These are phyloP conservation scores for Platyura marginata DNA, from an alignment of 1,140 invertebrate genomes.

Conservation along the genomic window DNA sequence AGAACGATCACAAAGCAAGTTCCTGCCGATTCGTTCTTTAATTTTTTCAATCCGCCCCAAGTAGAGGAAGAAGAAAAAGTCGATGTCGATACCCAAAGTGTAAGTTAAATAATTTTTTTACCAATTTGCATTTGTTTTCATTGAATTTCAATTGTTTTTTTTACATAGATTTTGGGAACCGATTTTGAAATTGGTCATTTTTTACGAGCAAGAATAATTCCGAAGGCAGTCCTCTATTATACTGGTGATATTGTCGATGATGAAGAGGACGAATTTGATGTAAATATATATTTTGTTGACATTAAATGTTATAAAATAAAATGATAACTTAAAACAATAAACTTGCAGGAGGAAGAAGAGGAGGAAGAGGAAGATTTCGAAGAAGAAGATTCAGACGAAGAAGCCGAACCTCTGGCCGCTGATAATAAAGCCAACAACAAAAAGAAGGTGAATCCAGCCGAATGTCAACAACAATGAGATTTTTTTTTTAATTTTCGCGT, in stretches of 20 bases:
- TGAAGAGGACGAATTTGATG: conserved; percentile 41
- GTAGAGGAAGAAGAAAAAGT: conserved; percentile 47
- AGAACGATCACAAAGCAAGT: conserved; percentile 89
- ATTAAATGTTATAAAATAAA: neutral
- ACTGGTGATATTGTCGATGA: conserved; percentile 73
- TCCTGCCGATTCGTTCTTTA: conserved; percentile 92
- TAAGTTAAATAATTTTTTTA: conserved; percentile 4
- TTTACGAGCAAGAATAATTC: conserved; percentile 81
- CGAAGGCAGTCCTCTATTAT: conserved; percentile 82
- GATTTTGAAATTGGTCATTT: conserved; percentile 99
- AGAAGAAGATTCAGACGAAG: conserved; percentile 13
- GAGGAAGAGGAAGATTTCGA: conserved; percentile 23
- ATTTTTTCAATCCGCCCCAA: conserved; percentile 87
- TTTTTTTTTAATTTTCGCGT: no score
- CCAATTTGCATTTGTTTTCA: neutral
- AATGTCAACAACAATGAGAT: conserved; percentile 1
- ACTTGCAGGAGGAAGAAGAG: conserved; percentile 14
- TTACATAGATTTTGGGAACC: conserved; percentile 54
- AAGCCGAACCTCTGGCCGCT: conserved; percentile 7
- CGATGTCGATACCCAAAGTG: conserved; percentile 45
- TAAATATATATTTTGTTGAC: conserved; percentile 10
- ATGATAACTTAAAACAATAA: neutral
- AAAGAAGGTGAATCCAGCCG: conserved; percentile 6
- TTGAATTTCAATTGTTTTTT: neutral
- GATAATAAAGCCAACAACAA: conserved; percentile 8